A percentile compares a stretch with the other conserved stretches of the same genome.
Conservation (phyloP, 2,888 invertebrate species). For the Venusia cambrica region DNA sequence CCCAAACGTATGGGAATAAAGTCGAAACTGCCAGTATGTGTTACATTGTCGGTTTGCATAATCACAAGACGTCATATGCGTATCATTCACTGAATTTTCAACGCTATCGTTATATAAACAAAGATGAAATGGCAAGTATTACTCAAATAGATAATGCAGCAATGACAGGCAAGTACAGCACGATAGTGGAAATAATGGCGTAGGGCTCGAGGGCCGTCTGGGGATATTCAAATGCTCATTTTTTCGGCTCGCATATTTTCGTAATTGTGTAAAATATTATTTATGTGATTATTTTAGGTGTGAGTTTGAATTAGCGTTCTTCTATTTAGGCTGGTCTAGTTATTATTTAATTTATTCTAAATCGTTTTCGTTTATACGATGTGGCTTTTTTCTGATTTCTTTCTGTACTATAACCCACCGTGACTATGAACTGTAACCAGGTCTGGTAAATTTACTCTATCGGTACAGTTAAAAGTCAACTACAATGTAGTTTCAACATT, state of each 20-base stretch:
- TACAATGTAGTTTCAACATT: too few species aligned
- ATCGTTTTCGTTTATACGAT: too few species aligned
- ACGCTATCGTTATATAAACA: background rate
- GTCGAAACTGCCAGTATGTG: conserved; percentile 5
- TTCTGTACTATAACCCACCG: too few species aligned
- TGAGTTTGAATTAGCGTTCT: conserved; percentile 6
- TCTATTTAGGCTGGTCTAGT: conserved; percentile 8
- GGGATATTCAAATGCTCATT: conserved; percentile 36
- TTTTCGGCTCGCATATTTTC: conserved; percentile 29
- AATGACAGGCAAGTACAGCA: conserved; percentile 31
- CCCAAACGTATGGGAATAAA: conserved; percentile 13
- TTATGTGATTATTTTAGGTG: conserved; percentile 17
- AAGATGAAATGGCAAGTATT: conserved; percentile 2
- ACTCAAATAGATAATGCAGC: conserved; percentile 27
- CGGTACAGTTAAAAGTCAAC: too few species aligned
- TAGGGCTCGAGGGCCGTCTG: conserved; percentile 38
- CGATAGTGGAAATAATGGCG: conserved; percentile 40
- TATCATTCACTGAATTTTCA: conserved; percentile 9
- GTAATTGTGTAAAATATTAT: conserved; percentile 10
- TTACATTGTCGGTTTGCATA: conserved; percentile 8
- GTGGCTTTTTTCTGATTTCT: too few species aligned
- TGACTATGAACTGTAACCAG: too few species aligned
- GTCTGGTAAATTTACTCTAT: too few species aligned
- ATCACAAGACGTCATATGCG: conserved; percentile 11
- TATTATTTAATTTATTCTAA: conserved; percentile 8